Evolutionary conservation across 2,888 invertebrate genomes (phyloP).

Genomic region (Sisyra nigra): DNA sequence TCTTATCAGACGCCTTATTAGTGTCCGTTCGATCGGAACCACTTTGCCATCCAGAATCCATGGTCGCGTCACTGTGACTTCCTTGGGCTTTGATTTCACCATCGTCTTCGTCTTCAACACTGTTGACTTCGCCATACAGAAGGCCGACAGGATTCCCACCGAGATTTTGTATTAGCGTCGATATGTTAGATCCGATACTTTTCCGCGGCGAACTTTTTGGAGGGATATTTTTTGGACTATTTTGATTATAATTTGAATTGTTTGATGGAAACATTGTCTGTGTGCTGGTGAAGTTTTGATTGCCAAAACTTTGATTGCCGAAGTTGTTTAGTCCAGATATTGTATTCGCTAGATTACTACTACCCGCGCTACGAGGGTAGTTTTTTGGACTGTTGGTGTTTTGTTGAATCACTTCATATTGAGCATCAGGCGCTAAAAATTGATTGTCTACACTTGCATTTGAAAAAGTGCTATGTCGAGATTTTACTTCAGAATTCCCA

Average conservation of each 20-base stretch:
- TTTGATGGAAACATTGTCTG: not conserved
- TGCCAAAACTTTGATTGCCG: slow-evolving; percentile 21
- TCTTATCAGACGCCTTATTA: slow-evolving; percentile 17
- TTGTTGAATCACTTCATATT: slow-evolving; percentile 42
- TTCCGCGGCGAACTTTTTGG: slow-evolving; percentile 22
- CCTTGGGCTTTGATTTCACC: slow-evolving; percentile 23
- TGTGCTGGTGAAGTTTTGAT: slow-evolving; percentile 6
- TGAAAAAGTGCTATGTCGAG: slow-evolving; percentile 15
- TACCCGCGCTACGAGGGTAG: slow-evolving; percentile 5
- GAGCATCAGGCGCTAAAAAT: slow-evolving; percentile 42
- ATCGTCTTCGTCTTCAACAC: slow-evolving; percentile 19
- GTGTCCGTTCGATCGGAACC: slow-evolving; percentile 42
- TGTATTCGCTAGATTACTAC: slow-evolving; percentile 24
- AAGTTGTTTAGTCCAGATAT: slow-evolving; percentile 25
- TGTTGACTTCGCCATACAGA: slow-evolving; percentile 25
- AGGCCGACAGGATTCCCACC: slow-evolving; percentile 28
- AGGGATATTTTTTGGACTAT: slow-evolving; percentile 19
- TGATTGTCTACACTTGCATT: slow-evolving; percentile 17
- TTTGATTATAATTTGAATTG: slow-evolving; percentile 6
- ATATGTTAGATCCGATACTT: slow-evolving; percentile 29
- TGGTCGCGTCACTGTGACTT: slow-evolving; percentile 32
- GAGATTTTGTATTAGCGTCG: slow-evolving; percentile 30
- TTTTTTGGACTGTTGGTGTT: slow-evolving; percentile 1
- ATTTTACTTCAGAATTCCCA: slow-evolving; percentile 13
- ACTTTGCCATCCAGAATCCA: slow-evolving; percentile 55